Base-by-base conservation (phyloP, 2,888 invertebrate genomes). In the Sphaerophoria rueppellii region DNA sequence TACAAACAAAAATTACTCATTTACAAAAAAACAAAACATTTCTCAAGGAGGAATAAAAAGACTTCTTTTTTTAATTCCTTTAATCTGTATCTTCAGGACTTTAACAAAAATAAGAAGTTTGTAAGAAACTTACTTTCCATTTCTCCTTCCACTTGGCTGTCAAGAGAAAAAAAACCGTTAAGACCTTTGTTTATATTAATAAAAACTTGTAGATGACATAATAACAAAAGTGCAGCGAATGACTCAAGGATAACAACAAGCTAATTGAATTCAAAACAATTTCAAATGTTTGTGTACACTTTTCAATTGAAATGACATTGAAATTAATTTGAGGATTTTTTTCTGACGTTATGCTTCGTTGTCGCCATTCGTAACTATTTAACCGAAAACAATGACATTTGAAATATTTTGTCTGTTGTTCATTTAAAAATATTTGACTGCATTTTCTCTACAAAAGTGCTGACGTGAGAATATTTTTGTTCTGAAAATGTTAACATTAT, bases 201-300 rank as follows among this genome's bases (percentile, higher is more conserved):
- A 35, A 54, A 35, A 67, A 67, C 12, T 50, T 67, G 34, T 16
- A 37, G 63, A 63, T 82, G 77, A 82, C 73, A 82, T 82, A 82
- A 82, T 73, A 46, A 58, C 60, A 34, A 63, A 24, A 24, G 58
- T 60, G 71, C 71, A 48, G 34, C 60, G 40, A 24, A 63, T 71
- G 46, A 48, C 55, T 67, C 79, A 83, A 79, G 83, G 83, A 75
- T 83, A 58, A 24, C 52, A 74, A 55, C 67, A 61, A 61, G 24
- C 72, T 73, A 78, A 78, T 82, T 74, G 57, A 70, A 63, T 57
- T 72, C 16, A 61, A 67, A 75, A 58, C 12, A 46, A 40, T 79
- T 60, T 60, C 24, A 24, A 24, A 34, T 55, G 32, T 43, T 43
- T 43, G 43, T 43, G 43, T 54, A 40, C 3, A 32, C 12, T 50